A percentile compares a stretch with the other conserved stretches of the same genome.
Conservation (phyloP, 2,888 invertebrate genomes). For the Mesorhabditis sp. region DNA sequence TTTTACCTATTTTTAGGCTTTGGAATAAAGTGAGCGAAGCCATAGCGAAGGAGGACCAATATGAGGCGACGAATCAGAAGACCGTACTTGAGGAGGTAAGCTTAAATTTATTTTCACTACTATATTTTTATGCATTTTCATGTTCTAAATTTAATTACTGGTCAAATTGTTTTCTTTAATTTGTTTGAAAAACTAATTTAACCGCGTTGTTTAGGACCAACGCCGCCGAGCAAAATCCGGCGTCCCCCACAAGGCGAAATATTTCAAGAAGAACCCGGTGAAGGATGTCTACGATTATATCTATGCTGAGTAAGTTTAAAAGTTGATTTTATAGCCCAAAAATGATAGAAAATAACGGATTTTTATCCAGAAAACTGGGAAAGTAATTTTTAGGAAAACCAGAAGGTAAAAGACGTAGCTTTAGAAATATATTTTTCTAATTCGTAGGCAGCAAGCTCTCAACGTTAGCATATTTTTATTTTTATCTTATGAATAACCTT, state of each 20-base stretch:
- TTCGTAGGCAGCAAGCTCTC: no score
- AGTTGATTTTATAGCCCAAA: neutral
- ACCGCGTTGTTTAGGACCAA: conserved; percentile 18
- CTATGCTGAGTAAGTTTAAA: conserved; percentile 67
- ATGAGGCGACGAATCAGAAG: conserved; percentile 85
- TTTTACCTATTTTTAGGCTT: no score
- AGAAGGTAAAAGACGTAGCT: no score
- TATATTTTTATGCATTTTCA: neutral
- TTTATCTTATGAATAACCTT: no score
- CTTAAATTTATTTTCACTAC: neutral
- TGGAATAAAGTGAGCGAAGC: conserved; percentile 85
- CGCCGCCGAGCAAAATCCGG: conserved; percentile 64
- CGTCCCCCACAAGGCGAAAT: conserved; percentile 69
- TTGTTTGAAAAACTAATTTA: neutral
- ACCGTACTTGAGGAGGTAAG: conserved; percentile 76
- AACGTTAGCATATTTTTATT: no score
- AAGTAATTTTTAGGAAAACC: no score
- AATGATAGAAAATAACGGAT: no score
- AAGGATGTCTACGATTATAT: conserved; percentile 73
- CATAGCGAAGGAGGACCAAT: conserved; percentile 75
- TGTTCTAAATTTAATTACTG: neutral
- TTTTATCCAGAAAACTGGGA: no score
- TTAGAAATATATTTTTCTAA: no score
- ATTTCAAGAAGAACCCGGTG: conserved; percentile 64
- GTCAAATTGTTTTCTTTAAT: no score